phyloP scores from a whole-genome alignment of 2,888 invertebrate genomes.

The Erpobdella octoculata region DNA sequence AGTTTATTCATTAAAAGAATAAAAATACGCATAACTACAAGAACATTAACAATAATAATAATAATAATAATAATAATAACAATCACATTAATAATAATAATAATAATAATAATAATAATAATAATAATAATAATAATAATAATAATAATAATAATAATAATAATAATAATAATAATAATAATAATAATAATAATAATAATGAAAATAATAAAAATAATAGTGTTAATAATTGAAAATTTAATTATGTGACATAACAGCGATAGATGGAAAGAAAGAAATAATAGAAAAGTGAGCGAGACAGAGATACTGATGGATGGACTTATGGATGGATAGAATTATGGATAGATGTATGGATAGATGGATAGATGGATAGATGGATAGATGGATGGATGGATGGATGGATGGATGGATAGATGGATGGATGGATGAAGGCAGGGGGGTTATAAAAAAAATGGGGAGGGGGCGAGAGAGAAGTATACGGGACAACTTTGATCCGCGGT shows the following conservation, averaged over 20 bases:
- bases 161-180: background rate
- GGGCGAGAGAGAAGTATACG: too few relatives aligned
- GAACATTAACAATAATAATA: too few relatives aligned
- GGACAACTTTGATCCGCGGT: too few relatives aligned
- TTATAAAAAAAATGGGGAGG: background rate
- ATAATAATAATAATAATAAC: background rate
- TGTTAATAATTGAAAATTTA: too few relatives aligned
- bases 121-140: background rate
- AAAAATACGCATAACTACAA: too few relatives aligned
- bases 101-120: background rate
- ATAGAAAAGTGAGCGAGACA: background rate
- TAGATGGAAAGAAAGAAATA: too few relatives aligned
- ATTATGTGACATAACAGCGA: too few relatives aligned
- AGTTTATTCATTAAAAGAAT: too few relatives aligned
- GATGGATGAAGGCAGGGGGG: background rate
- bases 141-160: background rate
- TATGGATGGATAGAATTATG: background rate
- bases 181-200: background rate
- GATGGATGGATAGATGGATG: background rate
- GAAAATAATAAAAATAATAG: background rate
- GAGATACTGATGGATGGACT: background rate
- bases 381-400: background rate
- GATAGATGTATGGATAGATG: background rate
- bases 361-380: background rate
- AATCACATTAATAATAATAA: background rate